Percentiles rank a stretch among this genome's conserved stretches.
Conservation (phyloP, 2,888 invertebrate genomes). For the Sturmia bella region DNA sequence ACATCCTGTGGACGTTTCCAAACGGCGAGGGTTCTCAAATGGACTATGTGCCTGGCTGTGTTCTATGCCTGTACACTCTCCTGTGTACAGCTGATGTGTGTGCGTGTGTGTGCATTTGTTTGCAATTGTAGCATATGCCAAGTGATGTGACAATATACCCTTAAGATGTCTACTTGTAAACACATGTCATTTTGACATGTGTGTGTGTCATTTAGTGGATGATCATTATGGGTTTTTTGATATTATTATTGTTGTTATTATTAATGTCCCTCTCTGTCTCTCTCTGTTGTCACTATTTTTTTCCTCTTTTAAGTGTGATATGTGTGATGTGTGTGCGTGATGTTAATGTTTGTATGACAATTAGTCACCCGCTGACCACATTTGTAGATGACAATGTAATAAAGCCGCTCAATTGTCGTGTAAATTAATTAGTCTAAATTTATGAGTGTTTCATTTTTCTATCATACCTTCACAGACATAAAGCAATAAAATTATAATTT, state of each 20-base stretch:
- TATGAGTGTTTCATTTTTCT: slow-evolving; percentile 51
- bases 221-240: slow-evolving; percentile 46
- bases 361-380: slow-evolving; percentile 70
- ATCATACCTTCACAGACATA: not conserved
- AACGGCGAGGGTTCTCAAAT: not conserved
- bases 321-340: slow-evolving; percentile 39
- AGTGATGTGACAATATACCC: slow-evolving; percentile 67
- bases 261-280: slow-evolving; percentile 41
- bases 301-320: too few species aligned
- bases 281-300: slow-evolving; percentile 1
- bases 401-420: slow-evolving; percentile 40
- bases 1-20: slow-evolving; percentile 28
- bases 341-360: slow-evolving; percentile 67
- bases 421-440: slow-evolving; percentile 61
- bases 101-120: slow-evolving; percentile 10
- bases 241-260: slow-evolving; percentile 49
- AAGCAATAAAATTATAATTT: slow-evolving; percentile 1
- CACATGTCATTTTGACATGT: slow-evolving; percentile 67
- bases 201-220: slow-evolving; percentile 64
- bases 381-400: slow-evolving; percentile 24
- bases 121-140: slow-evolving; percentile 61
- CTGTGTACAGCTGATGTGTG: not conserved
- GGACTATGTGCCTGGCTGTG: not conserved
- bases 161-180: slow-evolving; percentile 67
- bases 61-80: not conserved